These are phyloP conservation scores for Hemiprocne comata DNA, from an alignment of 2,113 vertebrate species.

Conservation along the genomic window DNA sequence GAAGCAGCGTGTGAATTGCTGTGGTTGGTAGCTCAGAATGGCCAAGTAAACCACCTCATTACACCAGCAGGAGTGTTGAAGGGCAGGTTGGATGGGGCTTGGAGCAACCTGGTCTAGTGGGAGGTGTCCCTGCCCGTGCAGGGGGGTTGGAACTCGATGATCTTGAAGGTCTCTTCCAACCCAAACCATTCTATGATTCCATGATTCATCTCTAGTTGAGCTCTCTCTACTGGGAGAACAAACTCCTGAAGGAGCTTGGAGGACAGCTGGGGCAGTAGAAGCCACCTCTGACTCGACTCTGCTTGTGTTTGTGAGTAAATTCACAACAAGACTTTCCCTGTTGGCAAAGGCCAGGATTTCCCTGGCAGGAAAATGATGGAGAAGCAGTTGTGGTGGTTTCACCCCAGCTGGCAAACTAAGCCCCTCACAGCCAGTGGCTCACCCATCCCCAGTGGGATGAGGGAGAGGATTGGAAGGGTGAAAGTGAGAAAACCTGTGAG, in stretches of 20 bases:
- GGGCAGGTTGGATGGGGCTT: no score
- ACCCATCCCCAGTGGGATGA: rapidly evolving
- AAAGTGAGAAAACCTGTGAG: not conserved
- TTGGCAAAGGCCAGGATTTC: not conserved
- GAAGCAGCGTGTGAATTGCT: not conserved
- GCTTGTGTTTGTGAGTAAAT: not conserved
- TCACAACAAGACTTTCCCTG: not conserved
- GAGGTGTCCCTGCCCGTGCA: no score
- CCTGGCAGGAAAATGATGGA: not conserved
- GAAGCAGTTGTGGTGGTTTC: not conserved
- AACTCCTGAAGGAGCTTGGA: not conserved
- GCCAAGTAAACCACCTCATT: not conserved
- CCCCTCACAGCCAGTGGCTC: rapidly evolving
- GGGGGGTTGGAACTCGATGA: no score
- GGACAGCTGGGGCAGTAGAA: not conserved
- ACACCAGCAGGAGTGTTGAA: no score
- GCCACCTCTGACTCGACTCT: not conserved
- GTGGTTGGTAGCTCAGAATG: not conserved
- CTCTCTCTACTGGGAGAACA: not conserved
- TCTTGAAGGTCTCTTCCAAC: no score
- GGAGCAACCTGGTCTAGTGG: no score
- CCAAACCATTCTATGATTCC: no score
- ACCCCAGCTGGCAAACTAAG: not conserved
- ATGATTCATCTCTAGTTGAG: no score
- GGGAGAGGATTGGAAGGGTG: not conserved